A percentile compares a stretch with the other conserved stretches of the same genome.
phyloP scores from a whole-genome alignment of 2,797 vertebrate genomes.

The Sebastes nivosus region DNA sequence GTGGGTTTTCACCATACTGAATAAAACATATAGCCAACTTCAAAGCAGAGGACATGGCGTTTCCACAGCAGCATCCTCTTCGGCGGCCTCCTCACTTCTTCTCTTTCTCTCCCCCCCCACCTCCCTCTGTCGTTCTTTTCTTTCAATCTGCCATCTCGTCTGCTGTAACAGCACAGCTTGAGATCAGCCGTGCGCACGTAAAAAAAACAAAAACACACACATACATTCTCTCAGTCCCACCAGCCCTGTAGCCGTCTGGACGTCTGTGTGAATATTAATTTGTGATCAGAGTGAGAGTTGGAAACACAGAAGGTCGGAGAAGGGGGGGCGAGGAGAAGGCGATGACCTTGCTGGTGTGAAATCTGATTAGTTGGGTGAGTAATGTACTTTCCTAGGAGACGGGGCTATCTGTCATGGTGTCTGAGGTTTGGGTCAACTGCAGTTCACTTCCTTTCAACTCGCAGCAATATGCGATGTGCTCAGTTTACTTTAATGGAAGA shows the following conservation, averaged over 20 bases:
- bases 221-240: background rate
- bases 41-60: conserved; percentile 15
- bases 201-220: background rate
- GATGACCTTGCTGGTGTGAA: conserved; percentile 52
- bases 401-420: background rate
- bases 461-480: background rate
- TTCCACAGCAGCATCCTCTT: conserved; percentile 6
- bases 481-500: background rate
- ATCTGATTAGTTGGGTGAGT: conserved; percentile 45
- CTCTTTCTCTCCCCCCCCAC: background rate
- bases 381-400: conserved; percentile 25
- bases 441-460: conserved; percentile 9
- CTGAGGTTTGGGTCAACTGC: conserved; percentile 13
- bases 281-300: conserved; percentile 22
- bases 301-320: background rate
- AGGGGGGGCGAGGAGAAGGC: background rate
- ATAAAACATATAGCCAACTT: conserved; percentile 2
- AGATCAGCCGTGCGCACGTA: background rate
- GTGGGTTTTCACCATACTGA: background rate
- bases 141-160: background rate
- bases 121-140: background rate
- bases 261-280: conserved; percentile 48
- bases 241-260: background rate
- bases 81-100: background rate
- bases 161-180: background rate